These are phyloP conservation scores for Anolis sagrei DNA, from an alignment of 2,113 vertebrate species.

Conservation along the genomic window DNA sequence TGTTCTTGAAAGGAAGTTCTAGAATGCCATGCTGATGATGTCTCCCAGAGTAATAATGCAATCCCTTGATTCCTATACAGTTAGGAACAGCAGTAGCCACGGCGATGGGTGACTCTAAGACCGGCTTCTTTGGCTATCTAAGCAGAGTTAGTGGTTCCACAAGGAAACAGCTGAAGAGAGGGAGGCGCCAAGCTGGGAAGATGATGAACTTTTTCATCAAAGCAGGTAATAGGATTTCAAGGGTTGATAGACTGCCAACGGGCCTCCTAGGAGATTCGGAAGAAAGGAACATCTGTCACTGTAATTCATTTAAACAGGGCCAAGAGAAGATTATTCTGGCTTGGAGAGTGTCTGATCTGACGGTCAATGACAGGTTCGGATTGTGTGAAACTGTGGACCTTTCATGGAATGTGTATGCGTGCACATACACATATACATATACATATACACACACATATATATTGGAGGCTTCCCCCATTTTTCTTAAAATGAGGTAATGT, in stretches of 20 bases:
- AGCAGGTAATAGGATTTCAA: conserved; percentile 71
- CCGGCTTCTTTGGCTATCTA: not conserved
- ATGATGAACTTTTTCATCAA: conserved; percentile 63
- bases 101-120: not conserved
- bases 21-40: not conserved
- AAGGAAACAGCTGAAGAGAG: conserved; percentile 16
- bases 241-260: not conserved
- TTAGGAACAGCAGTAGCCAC: not conserved
- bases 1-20: not conserved
- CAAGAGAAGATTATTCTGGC: not conserved
- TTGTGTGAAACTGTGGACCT: not conserved
- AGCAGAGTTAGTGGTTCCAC: not conserved
- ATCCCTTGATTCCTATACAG: not conserved
- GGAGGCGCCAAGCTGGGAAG: conserved; percentile 37
- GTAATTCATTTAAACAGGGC: conserved; percentile 38
- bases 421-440: too few relatives aligned
- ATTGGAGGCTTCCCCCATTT: not conserved
- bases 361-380: not conserved
- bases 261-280: not conserved
- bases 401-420: not conserved
- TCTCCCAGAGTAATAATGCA: not conserved
- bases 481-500: not conserved
- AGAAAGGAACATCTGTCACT: conserved; percentile 49
- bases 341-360: not conserved
- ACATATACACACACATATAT: too few relatives aligned